Conservation (phyloP, 1,140 invertebrate genomes). For the Drosophila leontia region DNA sequence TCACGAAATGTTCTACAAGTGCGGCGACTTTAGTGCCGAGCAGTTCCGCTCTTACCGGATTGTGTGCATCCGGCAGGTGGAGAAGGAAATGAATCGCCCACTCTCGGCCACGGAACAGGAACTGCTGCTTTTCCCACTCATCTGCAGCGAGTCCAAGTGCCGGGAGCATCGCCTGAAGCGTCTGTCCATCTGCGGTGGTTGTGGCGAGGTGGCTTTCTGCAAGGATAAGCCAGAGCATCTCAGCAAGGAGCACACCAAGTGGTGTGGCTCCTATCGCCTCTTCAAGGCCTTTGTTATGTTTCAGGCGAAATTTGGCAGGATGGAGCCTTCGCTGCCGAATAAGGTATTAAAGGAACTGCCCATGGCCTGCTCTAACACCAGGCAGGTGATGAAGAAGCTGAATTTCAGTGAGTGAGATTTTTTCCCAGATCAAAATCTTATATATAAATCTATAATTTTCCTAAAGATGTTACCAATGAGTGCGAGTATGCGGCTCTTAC, state of each 20-base stretch:
- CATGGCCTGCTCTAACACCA: slow-evolving; percentile 57
- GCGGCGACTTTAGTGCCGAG: slow-evolving; percentile 86
- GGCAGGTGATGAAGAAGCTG: slow-evolving; percentile 62
- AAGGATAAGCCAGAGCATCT: slow-evolving; percentile 85
- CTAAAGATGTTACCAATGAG: slow-evolving; percentile 86
- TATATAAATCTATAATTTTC: no score
- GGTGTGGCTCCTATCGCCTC: slow-evolving; percentile 86
- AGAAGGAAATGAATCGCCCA: slow-evolving; percentile 86
- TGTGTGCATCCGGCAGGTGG: slow-evolving; percentile 87
- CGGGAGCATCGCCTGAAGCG: slow-evolving; percentile 85
- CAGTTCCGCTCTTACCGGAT: slow-evolving; percentile 88
- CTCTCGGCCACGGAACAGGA: slow-evolving; percentile 89
- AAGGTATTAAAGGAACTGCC: slow-evolving; percentile 82
- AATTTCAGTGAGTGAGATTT: slow-evolving; percentile 51
- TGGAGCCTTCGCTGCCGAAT: slow-evolving; percentile 87
- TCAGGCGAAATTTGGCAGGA: slow-evolving; percentile 86
- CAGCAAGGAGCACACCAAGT: slow-evolving; percentile 84
- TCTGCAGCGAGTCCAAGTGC: slow-evolving; percentile 86
- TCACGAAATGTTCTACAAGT: slow-evolving; percentile 86
- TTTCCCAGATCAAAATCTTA: no score
- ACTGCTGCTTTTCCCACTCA: slow-evolving; percentile 88
- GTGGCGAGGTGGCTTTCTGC: slow-evolving; percentile 87
- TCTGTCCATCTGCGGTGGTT: slow-evolving; percentile 86
- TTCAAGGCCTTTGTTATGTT: slow-evolving; percentile 86
- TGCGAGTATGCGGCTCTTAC: slow-evolving; percentile 88